phyloP scores from a whole-genome alignment of 1,140 invertebrate species.

The Bombus superbus region DNA sequence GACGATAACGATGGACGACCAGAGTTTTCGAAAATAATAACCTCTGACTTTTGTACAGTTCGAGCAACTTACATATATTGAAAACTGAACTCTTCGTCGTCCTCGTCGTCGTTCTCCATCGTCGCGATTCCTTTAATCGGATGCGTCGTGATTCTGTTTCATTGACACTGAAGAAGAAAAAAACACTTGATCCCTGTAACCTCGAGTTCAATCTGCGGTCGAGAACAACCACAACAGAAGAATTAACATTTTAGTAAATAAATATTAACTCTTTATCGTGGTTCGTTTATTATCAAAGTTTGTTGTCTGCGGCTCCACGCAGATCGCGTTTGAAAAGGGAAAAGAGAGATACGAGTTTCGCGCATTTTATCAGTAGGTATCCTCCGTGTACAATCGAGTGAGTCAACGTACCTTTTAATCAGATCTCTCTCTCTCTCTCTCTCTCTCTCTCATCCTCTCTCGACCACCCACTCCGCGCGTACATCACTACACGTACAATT shows the following conservation, averaged over 20 bases:
- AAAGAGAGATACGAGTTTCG: neutral
- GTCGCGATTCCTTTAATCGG: neutral
- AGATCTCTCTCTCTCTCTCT: neutral
- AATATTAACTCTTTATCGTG: constrained; percentile 42
- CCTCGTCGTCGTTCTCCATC: neutral
- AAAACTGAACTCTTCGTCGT: neutral
- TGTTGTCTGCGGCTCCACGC: neutral
- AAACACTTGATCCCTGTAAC: neutral
- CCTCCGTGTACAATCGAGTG: constrained; percentile 13
- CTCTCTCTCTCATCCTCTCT: neutral
- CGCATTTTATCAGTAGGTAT: constrained; percentile 28
- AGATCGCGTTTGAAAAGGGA: neutral
- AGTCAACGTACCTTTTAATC: constrained; percentile 46
- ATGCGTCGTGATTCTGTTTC: neutral
- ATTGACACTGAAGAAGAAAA: neutral
- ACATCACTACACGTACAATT: neutral
- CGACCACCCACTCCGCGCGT: too few relatives aligned
- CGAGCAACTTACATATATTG: too few relatives aligned
- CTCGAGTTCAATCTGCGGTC: neutral
- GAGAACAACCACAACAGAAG: neutral
- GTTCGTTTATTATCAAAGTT: constrained; percentile 5
- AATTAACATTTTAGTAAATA: constrained; percentile 42
- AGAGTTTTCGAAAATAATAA: constrained; percentile 1
- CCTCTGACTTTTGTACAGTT: neutral
- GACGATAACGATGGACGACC: neutral